Base-by-base conservation (phyloP, 2,113 vertebrate species). In the Aramus guarauna region DNA sequence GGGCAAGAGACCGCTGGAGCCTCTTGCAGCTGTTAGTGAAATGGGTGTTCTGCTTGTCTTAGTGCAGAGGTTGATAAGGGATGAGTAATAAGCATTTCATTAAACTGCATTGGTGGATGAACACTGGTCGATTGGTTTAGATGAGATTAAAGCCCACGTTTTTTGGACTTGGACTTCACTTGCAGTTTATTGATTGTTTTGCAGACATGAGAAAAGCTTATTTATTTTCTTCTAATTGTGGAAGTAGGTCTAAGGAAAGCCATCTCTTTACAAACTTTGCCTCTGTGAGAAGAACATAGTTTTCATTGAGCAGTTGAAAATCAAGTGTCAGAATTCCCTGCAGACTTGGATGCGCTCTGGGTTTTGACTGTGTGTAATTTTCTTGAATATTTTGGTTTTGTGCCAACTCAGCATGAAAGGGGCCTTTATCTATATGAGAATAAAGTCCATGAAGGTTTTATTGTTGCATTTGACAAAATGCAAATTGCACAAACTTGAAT, bases 1-100 rank as follows among this genome's bases (percentile, higher is more conserved):
- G 72, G 34, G 45, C 37, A 37, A 47, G 63, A 47, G 63, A 80
- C 15, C 6, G 5, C 9, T 0, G 0, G 63, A 77, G 3, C 34
- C 19, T 30, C 75, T 52, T 12, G 1, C 50, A 94, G 45, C 72
- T 96, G 26, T 43, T 52, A 80, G 36, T 55, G 67, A 52, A 64
- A 47, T 37, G 63, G 45, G 11, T 6, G 4, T 69, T 76, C 43
- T 26, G 73, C 73, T 78, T 82, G 52, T 41, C 24, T 78, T 22
- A 56, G 48, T 27, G 45, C 71, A 76, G 62, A 80, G 62, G 30
- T 12, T 76, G 81, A 22, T 68, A 66, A 84, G 72, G 74, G 29
- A 47, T 37, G 41, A 52, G 50, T 45, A 92, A 48, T 19, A 68
- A 76, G 9, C 29, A 36, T 23, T 50, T 74, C 26, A 41, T 53